Percentiles rank a stretch among this genome's conserved stretches.
These are phyloP conservation scores for Dasysyrphus tricinctus DNA, from an alignment of 2,888 invertebrate species.

Conservation along the genomic window DNA sequence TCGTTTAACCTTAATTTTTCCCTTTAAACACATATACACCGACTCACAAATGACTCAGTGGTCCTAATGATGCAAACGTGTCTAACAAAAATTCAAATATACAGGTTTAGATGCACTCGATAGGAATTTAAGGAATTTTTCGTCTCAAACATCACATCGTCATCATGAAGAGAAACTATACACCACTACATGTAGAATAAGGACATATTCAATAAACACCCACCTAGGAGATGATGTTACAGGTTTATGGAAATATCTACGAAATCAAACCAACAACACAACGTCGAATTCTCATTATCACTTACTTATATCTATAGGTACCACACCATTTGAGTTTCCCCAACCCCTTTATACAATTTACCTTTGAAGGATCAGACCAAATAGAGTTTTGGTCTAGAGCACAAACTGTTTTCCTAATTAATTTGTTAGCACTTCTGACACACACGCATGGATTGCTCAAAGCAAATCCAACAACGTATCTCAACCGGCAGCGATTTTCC, in stretches of 20 bases:
- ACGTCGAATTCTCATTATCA: background rate
- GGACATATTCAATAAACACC: slow-evolving; percentile 21
- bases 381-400: slow-evolving; percentile 13
- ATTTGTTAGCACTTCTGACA: slow-evolving; percentile 64
- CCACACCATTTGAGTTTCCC: background rate
- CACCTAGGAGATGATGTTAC: background rate
- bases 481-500: slow-evolving; percentile 60
- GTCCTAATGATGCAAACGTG: slow-evolving; percentile 24
- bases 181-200: background rate
- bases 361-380: background rate
- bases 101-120: background rate
- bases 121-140: slow-evolving; percentile 48
- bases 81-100: slow-evolving; percentile 4
- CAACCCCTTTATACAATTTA: background rate
- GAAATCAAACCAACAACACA: slow-evolving; percentile 4
- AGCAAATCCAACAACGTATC: slow-evolving; percentile 54
- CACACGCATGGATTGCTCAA: slow-evolving; percentile 25
- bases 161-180: background rate
- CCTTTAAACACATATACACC: background rate
- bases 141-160: background rate
- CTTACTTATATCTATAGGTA: background rate
- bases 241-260: background rate
- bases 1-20: slow-evolving; percentile 3
- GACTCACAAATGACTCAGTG: background rate
- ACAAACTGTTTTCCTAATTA: slow-evolving; percentile 60